phyloP scores from a whole-genome alignment of 2,888 invertebrate genomes.

The Lepidonotus clava region DNA sequence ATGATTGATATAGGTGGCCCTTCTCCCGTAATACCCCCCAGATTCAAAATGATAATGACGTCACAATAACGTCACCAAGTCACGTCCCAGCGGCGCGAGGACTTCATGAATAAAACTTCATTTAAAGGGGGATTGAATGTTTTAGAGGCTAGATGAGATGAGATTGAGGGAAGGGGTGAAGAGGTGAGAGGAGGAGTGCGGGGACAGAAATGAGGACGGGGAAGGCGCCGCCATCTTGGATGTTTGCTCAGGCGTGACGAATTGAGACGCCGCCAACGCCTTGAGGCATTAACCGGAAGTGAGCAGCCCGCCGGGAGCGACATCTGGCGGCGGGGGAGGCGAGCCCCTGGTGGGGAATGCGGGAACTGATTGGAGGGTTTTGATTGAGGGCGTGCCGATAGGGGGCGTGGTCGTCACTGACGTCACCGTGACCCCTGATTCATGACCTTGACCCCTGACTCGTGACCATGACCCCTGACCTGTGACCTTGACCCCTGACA shows the following conservation, averaged over 20 bases:
- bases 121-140: not conserved
- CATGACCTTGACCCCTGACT: conserved; percentile 13
- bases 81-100: not conserved
- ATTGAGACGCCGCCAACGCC: too few species aligned
- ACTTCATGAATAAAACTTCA: conserved; percentile 31
- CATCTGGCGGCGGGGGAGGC: not conserved
- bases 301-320: not conserved
- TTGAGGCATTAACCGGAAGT: too few species aligned
- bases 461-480: not conserved
- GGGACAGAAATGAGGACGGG: too few species aligned
- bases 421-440: too few species aligned
- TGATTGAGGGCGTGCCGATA: not conserved
- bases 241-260: too few species aligned
- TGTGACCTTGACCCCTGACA: not conserved
- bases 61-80: not conserved
- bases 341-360: not conserved
- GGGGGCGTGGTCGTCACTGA: not conserved
- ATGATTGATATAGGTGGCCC: not conserved
- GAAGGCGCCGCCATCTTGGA: too few species aligned
- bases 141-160: not conserved
- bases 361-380: conserved; percentile 11
- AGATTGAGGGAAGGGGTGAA: not conserved
- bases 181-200: not conserved
- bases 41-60: conserved; percentile 11
- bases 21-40: not conserved